phyloP scores from a whole-genome alignment of 1,140 invertebrate species.

The Ectropis grisescens region DNA sequence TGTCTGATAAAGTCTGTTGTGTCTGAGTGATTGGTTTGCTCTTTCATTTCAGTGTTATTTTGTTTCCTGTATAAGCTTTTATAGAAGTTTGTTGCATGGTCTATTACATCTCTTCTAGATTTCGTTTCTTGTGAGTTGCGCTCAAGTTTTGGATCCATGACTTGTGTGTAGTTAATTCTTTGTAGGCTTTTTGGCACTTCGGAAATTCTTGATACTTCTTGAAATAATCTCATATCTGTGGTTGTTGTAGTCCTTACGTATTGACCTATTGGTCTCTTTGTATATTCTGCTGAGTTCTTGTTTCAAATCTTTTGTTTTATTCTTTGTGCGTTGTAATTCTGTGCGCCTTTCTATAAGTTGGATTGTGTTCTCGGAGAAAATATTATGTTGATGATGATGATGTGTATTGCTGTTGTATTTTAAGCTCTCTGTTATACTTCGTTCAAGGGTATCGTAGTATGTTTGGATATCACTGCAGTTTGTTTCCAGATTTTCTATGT shows the following conservation, averaged over 20 bases:
- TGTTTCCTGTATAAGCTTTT: no score
- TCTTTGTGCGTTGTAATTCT: conserved; percentile 10
- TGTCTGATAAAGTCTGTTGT: conserved; percentile 1
- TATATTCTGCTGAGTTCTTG: conserved; percentile 17
- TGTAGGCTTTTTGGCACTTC: conserved; percentile 19
- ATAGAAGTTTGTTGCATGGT: conserved; percentile 22
- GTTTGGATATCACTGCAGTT: conserved; percentile 11
- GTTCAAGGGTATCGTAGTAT: conserved; percentile 15
- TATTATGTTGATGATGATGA: conserved; percentile 12
- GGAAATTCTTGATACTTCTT: conserved; percentile 15
- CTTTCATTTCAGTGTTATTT: conserved; percentile 4
- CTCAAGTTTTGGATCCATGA: conserved; percentile 20
- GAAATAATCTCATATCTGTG: conserved; percentile 17
- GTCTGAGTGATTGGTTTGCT: background rate
- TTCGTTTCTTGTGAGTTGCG: conserved; percentile 7
- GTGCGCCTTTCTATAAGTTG: conserved; percentile 14
- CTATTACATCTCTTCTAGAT: conserved; percentile 17
- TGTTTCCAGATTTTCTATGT: conserved; percentile 8
- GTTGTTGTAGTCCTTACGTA: conserved; percentile 17
- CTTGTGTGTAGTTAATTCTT: conserved; percentile 19
- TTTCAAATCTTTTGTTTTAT: conserved; percentile 18
- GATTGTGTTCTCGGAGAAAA: conserved; percentile 15
- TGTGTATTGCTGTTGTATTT: conserved; percentile 8
- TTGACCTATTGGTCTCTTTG: conserved; percentile 18
- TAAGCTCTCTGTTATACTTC: conserved; percentile 12